Evolutionary conservation across 2,888 invertebrate species (phyloP), one percentile per base, ranked within the genome.

Genomic region (Xiphydria camelus): DNA sequence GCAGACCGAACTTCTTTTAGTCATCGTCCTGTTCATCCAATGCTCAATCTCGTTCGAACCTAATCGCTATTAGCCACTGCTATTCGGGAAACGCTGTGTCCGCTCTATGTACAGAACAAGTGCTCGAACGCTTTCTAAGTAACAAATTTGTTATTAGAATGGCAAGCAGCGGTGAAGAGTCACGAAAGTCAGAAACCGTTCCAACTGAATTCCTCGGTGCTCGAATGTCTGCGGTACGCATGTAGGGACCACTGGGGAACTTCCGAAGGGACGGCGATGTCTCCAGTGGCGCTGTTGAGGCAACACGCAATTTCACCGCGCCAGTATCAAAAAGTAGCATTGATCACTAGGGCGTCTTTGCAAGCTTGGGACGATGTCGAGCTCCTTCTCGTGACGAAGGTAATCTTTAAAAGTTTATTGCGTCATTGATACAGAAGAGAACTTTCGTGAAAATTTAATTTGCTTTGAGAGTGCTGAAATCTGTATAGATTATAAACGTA

Each of bases 291-390:
- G 1, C 64, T 85, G 1, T 79, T 78, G 43, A 80, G 80, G 47
- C 71, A 81, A 40, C 84, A 84, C 62, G 69, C 74, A 25, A 68
- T 79, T 37, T 76, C 74, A 4, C 76, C 82, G 0, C 76, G 83
- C 1, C 87, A 87, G 50, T 86, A 84, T 59, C 87, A 88, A 55
- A 88, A 87, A 84, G 83, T 85, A 0, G 85, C 83, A 0, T 61
- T 89, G 0, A 83, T 83, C 51, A 84, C 83, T 0, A 80, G 83
- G 64, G 83, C 84, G 0, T 79, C 80, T 29, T 64, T 78, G 1
- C 78, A 79, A 44, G 81, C 82, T 23, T 86, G 86, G 86, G 81
- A 83, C 1, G 79, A 84, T 9, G 79, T 86, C 1, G 83, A 84
- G 62, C 76, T 78, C 29, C 67, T 86, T 7, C 81, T 85, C 34